A percentile compares a stretch with the other conserved stretches of the same genome.
These are phyloP conservation scores for Nudaria mundana DNA, from an alignment of 2,888 invertebrate genomes.

Conservation along the genomic window DNA sequence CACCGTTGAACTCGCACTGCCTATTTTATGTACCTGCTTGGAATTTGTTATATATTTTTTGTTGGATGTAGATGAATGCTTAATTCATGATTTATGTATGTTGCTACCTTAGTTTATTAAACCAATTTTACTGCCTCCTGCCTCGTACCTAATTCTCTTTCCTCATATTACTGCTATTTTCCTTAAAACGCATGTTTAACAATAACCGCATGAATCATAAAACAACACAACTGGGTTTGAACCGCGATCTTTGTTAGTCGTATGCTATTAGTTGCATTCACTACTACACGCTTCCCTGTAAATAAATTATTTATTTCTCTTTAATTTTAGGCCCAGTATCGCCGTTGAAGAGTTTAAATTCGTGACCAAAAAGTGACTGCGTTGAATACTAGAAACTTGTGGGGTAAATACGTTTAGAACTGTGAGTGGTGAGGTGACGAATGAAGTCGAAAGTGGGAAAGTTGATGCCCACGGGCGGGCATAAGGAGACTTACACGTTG, in stretches of 20 bases:
- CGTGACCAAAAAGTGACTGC: conserved; percentile 33
- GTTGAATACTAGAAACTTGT: conserved; percentile 18
- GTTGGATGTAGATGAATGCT: too few species aligned
- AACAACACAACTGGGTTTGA: conserved; percentile 4
- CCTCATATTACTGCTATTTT: conserved; percentile 19
- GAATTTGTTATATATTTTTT: too few species aligned
- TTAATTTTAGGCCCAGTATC: conserved; percentile 53
- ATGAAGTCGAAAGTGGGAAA: conserved; percentile 82
- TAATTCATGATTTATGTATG: too few species aligned
- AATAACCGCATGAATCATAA: conserved; percentile 34
- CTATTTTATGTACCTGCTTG: too few species aligned
- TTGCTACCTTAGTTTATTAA: neutral
- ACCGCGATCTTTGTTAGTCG: conserved; percentile 25
- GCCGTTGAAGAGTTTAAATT: conserved; percentile 28
- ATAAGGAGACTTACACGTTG: conserved; percentile 82
- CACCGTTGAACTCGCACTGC: too few species aligned
- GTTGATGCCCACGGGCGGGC: conserved; percentile 81
- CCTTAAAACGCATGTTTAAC: conserved; percentile 18
- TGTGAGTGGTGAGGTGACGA: conserved; percentile 50
- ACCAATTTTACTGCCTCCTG: neutral
- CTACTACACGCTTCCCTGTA: conserved; percentile 45
- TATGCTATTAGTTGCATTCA: conserved; percentile 24
- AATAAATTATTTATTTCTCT: conserved; percentile 66
- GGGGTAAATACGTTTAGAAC: conserved; percentile 32
- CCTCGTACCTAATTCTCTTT: neutral